Conservation (phyloP, 2,888 invertebrate species). For the Clitarchus hookeri region DNA sequence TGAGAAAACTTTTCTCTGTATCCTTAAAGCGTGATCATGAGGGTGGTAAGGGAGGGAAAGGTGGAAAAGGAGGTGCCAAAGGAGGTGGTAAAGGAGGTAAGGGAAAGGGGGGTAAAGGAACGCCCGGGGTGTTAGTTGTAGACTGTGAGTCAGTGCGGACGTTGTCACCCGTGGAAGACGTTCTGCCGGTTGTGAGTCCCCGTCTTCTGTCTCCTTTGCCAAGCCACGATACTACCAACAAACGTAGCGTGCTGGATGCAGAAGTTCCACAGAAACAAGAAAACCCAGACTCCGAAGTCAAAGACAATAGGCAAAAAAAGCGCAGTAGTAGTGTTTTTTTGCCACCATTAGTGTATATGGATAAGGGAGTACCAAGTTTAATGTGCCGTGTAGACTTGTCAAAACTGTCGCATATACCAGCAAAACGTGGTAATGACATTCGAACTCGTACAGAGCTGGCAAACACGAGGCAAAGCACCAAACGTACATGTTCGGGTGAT, state of each 20-base stretch:
- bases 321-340: background rate
- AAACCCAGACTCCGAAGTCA: background rate
- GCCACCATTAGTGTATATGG: conserved; percentile 36
- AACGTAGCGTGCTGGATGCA: background rate
- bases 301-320: background rate
- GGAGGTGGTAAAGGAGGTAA: conserved; percentile 71
- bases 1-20: conserved; percentile 64
- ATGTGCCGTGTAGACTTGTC: conserved; percentile 54
- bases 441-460: conserved; percentile 58
- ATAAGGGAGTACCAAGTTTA: conserved; percentile 51
- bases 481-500: conserved; percentile 30
- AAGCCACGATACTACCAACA: conserved; percentile 44
- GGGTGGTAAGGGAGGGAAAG: conserved; percentile 61
- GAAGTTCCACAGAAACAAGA: background rate
- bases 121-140: conserved; percentile 72
- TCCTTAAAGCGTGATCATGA: conserved; percentile 52
- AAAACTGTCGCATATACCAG: conserved; percentile 26
- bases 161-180: conserved; percentile 45
- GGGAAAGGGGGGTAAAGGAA: conserved; percentile 50
- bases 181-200: conserved; percentile 46
- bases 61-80: conserved; percentile 59
- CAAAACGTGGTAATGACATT: conserved; percentile 52
- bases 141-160: conserved; percentile 61
- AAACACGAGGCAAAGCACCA: conserved; percentile 55
- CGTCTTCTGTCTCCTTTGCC: conserved; percentile 49